Conservation (phyloP, 1,140 invertebrate genomes). For the Geopemphigus sp. region DNA sequence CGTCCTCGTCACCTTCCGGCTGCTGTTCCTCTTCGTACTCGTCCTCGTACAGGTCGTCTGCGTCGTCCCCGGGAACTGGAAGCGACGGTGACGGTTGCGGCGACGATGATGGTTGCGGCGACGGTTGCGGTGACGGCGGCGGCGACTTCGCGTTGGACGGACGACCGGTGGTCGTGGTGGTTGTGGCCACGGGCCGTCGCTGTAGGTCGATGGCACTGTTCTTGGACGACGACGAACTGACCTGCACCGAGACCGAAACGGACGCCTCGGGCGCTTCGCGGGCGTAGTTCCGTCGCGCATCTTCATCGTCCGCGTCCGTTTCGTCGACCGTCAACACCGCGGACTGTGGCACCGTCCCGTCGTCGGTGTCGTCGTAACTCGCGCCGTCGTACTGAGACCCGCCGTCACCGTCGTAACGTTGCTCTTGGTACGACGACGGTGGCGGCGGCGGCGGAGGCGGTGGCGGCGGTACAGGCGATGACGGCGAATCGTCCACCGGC, state of each 20-base stretch:
- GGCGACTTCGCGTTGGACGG: no score
- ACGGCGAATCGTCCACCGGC: slow-evolving; percentile 54
- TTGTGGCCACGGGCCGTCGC: neutral
- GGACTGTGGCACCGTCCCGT: neutral
- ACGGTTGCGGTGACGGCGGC: neutral
- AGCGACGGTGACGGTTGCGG: no score
- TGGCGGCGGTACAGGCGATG: slow-evolving; percentile 59
- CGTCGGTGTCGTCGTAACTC: slow-evolving; percentile 7
- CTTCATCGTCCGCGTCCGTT: neutral
- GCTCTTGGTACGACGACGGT: slow-evolving; percentile 33
- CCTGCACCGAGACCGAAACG: slow-evolving; percentile 20
- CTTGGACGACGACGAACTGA: slow-evolving; percentile 41
- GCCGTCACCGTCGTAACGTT: slow-evolving; percentile 5
- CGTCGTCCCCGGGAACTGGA: neutral
- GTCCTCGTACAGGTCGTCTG: slow-evolving; percentile 36
- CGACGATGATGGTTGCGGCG: neutral
- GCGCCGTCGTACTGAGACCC: slow-evolving; percentile 3
- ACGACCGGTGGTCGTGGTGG: neutral
- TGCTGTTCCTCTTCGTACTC: slow-evolving; percentile 20
- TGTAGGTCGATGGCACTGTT: slow-evolving; percentile 39
- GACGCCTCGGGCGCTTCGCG: slow-evolving; percentile 39
- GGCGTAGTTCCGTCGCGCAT: slow-evolving; percentile 20
- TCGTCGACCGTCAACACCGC: neutral
- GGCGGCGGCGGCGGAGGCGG: slow-evolving; percentile 2
- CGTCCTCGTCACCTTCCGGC: slow-evolving; percentile 18